These are phyloP conservation scores for Epsilonema sp. DNA, from an alignment of 2,888 invertebrate species.

Conservation along the genomic window DNA sequence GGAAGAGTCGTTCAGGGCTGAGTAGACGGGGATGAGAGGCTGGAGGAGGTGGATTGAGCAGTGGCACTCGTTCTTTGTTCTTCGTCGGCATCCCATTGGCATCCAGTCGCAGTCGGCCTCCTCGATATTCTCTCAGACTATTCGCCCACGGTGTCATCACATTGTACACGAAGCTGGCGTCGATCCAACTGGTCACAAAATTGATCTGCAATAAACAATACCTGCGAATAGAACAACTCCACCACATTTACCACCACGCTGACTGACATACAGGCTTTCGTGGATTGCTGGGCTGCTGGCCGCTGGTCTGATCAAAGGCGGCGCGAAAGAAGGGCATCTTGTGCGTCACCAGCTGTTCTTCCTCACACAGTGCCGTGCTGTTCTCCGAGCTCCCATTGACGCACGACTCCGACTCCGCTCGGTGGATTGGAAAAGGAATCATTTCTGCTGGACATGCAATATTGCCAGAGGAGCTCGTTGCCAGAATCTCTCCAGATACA, in stretches of 20 bases:
- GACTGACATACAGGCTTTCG: constrained; percentile 38
- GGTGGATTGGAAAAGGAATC: constrained; percentile 30
- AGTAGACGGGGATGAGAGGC: constrained; percentile 12
- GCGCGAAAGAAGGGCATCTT: constrained; percentile 40
- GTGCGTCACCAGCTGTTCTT: constrained; percentile 13
- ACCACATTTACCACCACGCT: no score
- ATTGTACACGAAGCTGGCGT: constrained; percentile 30
- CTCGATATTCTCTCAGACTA: constrained; percentile 18
- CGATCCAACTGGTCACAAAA: constrained; percentile 27
- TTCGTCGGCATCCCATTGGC: constrained; percentile 19
- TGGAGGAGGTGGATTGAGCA: constrained; percentile 15
- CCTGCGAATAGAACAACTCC: no score
- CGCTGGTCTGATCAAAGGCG: constrained; percentile 39
- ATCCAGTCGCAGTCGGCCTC: constrained; percentile 18
- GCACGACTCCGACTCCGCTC: constrained; percentile 20
- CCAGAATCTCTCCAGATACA: constrained; percentile 42
- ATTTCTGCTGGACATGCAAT: constrained; percentile 36
- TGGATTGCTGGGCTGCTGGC: constrained; percentile 41
- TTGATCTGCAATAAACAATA: constrained; percentile 28
- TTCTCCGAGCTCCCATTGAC: not conserved
- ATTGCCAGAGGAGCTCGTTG: constrained; percentile 43
- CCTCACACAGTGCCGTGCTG: not conserved
- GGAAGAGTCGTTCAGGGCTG: constrained; percentile 13
- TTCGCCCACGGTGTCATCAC: constrained; percentile 22
- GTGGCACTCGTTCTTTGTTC: constrained; percentile 20